These are phyloP conservation scores for Lepidurus packardi DNA, from an alignment of 1,140 invertebrate species.

Conservation along the genomic window DNA sequence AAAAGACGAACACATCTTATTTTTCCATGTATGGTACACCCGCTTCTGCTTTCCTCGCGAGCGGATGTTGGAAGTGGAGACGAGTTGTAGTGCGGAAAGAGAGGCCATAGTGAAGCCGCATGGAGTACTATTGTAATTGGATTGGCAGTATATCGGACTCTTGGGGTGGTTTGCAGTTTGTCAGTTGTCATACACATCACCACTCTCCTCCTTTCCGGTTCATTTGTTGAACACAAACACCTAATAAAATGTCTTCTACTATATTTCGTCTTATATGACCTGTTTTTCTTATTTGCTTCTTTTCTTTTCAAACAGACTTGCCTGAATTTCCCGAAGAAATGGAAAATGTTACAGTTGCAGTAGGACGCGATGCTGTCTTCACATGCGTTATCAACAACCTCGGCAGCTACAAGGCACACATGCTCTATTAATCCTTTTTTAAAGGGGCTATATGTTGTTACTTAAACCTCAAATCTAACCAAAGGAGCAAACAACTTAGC, in stretches of 20 bases:
- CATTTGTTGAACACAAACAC: neutral
- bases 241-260: neutral
- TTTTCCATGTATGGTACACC: neutral
- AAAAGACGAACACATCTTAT: slow-evolving; percentile 4
- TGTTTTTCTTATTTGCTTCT: neutral
- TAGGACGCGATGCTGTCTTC: slow-evolving; percentile 79
- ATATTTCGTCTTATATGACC: neutral
- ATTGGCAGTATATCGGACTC: slow-evolving; percentile 14
- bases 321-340: slow-evolving; percentile 77
- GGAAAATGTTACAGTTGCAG: slow-evolving; percentile 68
- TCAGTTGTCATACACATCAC: slow-evolving; percentile 11
- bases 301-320: neutral
- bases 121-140: slow-evolving; percentile 13
- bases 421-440: neutral
- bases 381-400: slow-evolving; percentile 78
- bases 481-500: neutral
- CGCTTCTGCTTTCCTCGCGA: neutral
- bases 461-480: neutral
- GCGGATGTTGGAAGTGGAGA: neutral
- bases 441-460: neutral
- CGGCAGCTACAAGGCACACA: slow-evolving; percentile 74
- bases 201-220: neutral
- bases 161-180: neutral
- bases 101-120: neutral
- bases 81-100: neutral